These are phyloP conservation scores for Lordiphosa stackelbergi DNA, from an alignment of 1,140 invertebrate species.

Conservation along the genomic window DNA sequence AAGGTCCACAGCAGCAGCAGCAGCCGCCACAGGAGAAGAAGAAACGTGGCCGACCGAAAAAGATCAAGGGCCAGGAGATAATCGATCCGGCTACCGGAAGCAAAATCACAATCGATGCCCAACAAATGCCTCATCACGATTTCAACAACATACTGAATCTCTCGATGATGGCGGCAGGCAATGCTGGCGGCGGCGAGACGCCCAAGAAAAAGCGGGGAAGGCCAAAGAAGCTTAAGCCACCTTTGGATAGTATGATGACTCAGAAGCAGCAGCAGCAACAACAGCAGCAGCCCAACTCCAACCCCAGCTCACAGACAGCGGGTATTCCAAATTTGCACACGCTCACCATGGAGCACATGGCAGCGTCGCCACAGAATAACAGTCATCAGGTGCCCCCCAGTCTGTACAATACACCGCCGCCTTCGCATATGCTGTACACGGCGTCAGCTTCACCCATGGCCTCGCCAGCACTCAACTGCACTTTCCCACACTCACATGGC, in stretches of 20 bases:
- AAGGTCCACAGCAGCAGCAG: constrained; percentile 19
- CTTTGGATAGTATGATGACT: constrained; percentile 34
- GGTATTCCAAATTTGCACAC: constrained; percentile 26
- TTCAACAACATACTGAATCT: constrained; percentile 69
- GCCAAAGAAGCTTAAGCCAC: constrained; percentile 88
- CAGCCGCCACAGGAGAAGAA: constrained; percentile 85
- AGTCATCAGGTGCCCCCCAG: constrained; percentile 57
- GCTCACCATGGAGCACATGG: constrained; percentile 44
- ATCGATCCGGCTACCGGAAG: constrained; percentile 32
- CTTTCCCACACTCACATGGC: constrained; percentile 42
- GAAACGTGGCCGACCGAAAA: constrained; percentile 91
- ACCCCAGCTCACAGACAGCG: constrained; percentile 11
- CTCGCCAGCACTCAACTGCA: constrained; percentile 62
- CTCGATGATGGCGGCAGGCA: constrained; percentile 40
- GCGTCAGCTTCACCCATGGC: constrained; percentile 66
- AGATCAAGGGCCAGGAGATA: constrained; percentile 84
- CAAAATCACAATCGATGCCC: constrained; percentile 28
- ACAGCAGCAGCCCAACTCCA: constrained; percentile 12
- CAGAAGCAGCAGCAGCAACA: constrained; percentile 9
- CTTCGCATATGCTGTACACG: constrained; percentile 56
- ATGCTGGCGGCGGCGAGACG: constrained; percentile 13
- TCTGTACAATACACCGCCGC: constrained; percentile 56
- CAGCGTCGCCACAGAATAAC: constrained; percentile 44
- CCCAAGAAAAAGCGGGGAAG: constrained; percentile 86
- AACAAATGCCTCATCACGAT: constrained; percentile 43